Base-by-base conservation (phyloP, 2,888 invertebrate species). In the Branchipolynoe longqiensis region DNA sequence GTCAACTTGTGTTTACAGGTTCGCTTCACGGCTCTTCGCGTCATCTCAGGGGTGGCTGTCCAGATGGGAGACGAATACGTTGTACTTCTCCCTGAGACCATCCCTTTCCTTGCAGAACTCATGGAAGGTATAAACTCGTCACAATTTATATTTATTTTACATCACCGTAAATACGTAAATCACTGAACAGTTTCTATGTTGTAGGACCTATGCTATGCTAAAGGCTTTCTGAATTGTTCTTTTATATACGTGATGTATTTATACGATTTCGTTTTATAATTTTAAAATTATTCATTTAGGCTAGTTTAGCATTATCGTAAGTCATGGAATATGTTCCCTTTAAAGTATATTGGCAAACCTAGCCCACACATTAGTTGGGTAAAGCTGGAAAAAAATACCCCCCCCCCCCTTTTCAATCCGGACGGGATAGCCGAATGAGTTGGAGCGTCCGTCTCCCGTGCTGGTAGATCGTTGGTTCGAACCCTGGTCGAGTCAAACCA, bases 101-200 rank as follows among this genome's bases (percentile, higher is more conserved):
- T 98, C 87, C 98, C 98, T 0, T 98, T 98, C 95, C 94, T 99
- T 54, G 97, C 98, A 0, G 98, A 99, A 92, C 94, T 99, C 25
- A 95, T 98, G 90, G 98, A 98, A 95, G 98, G 94, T 94, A 87
- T 83, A 90, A 0, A 1, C 54, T 69, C 31, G 8, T 38, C 33
- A 36, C 8, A 14, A 3, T 14, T 18, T 28, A 4, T 6, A n/a
- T 69, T n/a, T 69, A 62, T 28, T n/a, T 14, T 31, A n/a, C 18
- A 6, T 28, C 69, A 36, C 69, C 4, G 69, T 12, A 3, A 69
- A 18, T 6, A 69, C 38, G 12, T 33, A 25, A 38, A 14, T 18
- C 69, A 69, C n/a, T 3, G 38, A 6, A 62, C 14, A 69, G n/a
- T n/a, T n/a, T n/a, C n/a, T n/a, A 31, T 25, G 6, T n/a, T 73